phyloP scores from a whole-genome alignment of 2,888 invertebrate species.

The Pegoplata infirma region DNA sequence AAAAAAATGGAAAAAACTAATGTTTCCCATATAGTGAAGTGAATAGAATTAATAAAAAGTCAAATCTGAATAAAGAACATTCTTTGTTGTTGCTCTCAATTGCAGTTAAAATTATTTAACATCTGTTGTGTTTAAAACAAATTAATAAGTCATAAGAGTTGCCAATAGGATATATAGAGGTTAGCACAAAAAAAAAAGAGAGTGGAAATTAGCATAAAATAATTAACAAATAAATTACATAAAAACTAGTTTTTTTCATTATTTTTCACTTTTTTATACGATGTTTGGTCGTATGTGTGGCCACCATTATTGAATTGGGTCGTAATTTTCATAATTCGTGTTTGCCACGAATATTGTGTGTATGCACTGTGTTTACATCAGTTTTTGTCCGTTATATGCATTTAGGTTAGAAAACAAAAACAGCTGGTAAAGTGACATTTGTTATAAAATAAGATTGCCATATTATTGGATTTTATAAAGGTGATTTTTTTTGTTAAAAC shows the following conservation, averaged over 20 bases:
- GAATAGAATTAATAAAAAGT: neutral
- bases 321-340: slow-evolving; percentile 57
- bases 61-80: neutral
- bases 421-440: slow-evolving; percentile 43
- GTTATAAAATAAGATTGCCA: slow-evolving; percentile 30
- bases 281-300: slow-evolving; percentile 41
- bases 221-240: slow-evolving; percentile 44
- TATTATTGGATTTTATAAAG: neutral
- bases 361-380: slow-evolving; percentile 59
- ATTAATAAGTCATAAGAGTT: neutral
- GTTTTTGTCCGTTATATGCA: slow-evolving; percentile 35
- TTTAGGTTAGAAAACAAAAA: slow-evolving; percentile 44
- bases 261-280: slow-evolving; percentile 20
- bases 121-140: slow-evolving; percentile 13
- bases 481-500: too few relatives aligned
- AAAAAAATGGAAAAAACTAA: slow-evolving; percentile 42
- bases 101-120: neutral
- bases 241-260: slow-evolving; percentile 39
- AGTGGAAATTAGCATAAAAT: slow-evolving; percentile 7
- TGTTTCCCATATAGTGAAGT: slow-evolving; percentile 18
- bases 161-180: neutral
- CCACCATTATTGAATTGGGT: slow-evolving; percentile 54
- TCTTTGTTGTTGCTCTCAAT: slow-evolving; percentile 1
- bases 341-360: slow-evolving; percentile 60
- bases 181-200: slow-evolving; percentile 9